Evolutionary conservation across 2,888 invertebrate genomes (phyloP), one percentile per base, ranked within the genome.

Genomic region (Nomada ferruginata): DNA sequence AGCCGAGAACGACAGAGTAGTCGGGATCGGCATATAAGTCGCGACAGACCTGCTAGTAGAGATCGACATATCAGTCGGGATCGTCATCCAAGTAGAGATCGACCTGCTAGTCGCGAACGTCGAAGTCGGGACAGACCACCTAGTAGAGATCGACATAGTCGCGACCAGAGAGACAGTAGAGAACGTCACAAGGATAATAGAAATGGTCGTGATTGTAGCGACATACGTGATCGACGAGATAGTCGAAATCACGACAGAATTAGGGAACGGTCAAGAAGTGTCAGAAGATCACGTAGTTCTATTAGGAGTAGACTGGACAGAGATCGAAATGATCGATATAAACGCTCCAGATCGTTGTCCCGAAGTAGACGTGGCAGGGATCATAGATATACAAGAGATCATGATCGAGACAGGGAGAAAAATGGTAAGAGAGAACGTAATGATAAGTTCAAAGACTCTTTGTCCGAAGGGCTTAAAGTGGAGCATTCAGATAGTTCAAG

Each of bases 391-490:
- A 87, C 88, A 9, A 89, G 94, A 55, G 93, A 94, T 26, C 91
- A 93, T 36, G 94, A 94, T 15, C 92, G 94, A 11, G 93, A 93
- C 55, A 89, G 93, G 55, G 94, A 94, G 29, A 94, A 92, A 75
- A 93, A 94, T 76, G 90, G 93, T 29, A 92, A 93, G 68, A 90
- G 92, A 47, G 92, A 91, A 84, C 94, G 92, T 82, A 94, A 89
- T 86, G 96, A 96, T 91, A 96, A 96, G 76, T 96, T 94, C 90
- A 95, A 95, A 90, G 97, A 96, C 89, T 97, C 97, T 20, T 92
- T 97, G 23, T 97, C 97, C 78, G 98, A 98, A 93, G 97, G 97
- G 2, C 95, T 97, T 85, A 96, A 96, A 87, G 93, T 95, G 9
- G 95, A 95, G 80, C 94, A 94, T 82, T 96, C 96, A 7, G 95